phyloP scores from a whole-genome alignment of 1,140 invertebrate species.

The Muscidifurax raptorellus region DNA sequence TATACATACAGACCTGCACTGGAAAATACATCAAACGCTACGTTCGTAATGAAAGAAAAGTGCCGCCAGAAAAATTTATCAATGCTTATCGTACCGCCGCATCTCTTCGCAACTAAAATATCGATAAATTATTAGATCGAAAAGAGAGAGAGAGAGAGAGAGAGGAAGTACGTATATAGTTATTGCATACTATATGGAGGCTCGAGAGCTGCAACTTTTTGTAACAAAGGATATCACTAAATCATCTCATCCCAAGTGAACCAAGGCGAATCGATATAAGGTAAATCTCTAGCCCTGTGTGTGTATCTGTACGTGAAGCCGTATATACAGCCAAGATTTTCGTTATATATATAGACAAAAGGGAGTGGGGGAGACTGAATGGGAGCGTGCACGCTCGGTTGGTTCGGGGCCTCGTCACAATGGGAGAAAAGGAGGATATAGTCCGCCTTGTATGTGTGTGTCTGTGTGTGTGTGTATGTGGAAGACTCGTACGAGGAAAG shows the following conservation, averaged over 20 bases:
- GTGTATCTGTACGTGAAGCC: not conserved
- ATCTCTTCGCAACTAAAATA: no score
- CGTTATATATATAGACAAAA: not conserved
- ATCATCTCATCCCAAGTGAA: not conserved
- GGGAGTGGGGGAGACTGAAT: not conserved
- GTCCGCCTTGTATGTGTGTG: not conserved
- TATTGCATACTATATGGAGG: no score
- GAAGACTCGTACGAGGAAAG: not conserved
- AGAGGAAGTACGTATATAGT: no score
- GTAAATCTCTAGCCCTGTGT: not conserved
- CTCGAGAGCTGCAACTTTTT: not conserved
- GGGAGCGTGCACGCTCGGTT: not conserved
- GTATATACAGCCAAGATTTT: slow-evolving; percentile 9
- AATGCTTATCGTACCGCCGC: no score
- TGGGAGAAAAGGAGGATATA: slow-evolving; percentile 3
- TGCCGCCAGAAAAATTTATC: no score
- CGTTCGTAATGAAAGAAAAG: no score
- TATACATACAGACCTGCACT: not conserved
- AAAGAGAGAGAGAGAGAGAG: slow-evolving; percentile 3
- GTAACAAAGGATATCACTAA: slow-evolving; percentile 33
- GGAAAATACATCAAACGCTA: no score
- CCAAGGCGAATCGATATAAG: slow-evolving; percentile 30
- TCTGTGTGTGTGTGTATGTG: not conserved
- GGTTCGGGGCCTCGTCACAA: not conserved
- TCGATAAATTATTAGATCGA: not conserved